These are phyloP conservation scores for Crossaster papposus DNA, from an alignment of 53 echinoderm and acorn worm genomes.

Conservation along the genomic window DNA sequence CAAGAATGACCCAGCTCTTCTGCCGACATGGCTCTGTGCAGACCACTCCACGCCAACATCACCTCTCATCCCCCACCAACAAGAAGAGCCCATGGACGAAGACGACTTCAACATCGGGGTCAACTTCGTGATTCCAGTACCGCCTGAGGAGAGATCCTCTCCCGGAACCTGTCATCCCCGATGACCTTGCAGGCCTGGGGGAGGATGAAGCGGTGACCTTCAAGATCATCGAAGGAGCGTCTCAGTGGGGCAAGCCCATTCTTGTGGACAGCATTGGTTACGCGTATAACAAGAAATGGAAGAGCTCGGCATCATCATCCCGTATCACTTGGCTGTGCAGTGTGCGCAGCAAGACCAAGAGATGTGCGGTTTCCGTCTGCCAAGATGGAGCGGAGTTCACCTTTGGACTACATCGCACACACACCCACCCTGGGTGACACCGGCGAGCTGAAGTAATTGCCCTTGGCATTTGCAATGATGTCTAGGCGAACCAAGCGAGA, in stretches of 20 bases:
- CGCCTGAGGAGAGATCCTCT: too few relatives aligned
- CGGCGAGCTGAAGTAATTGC: conserved; percentile 54
- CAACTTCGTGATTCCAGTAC: too few relatives aligned
- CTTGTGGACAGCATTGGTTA: conserved; percentile 41
- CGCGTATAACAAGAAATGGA: neutral
- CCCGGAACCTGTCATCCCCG: too few relatives aligned
- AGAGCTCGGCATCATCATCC: neutral
- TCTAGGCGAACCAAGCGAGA: conserved; percentile 50
- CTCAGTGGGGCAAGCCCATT: conserved; percentile 14
- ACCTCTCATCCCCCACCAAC: too few relatives aligned
- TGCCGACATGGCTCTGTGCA: too few relatives aligned
- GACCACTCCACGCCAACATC: too few relatives aligned
- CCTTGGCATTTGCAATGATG: conserved; percentile 70
- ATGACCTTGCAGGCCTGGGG: neutral
- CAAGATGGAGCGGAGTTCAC: conserved; percentile 4
- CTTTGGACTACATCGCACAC: neutral
- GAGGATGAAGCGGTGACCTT: conserved; percentile 2
- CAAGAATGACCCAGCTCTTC: too few relatives aligned
- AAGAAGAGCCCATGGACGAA: too few relatives aligned
- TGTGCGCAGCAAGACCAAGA: neutral
- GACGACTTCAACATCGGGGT: too few relatives aligned
- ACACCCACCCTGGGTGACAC: conserved; percentile 24
- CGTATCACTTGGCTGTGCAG: neutral
- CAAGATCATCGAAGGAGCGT: neutral
- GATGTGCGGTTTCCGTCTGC: conserved; percentile 32